phyloP scores from a whole-genome alignment of 1,140 invertebrate species.

The Colletes gigas region DNA sequence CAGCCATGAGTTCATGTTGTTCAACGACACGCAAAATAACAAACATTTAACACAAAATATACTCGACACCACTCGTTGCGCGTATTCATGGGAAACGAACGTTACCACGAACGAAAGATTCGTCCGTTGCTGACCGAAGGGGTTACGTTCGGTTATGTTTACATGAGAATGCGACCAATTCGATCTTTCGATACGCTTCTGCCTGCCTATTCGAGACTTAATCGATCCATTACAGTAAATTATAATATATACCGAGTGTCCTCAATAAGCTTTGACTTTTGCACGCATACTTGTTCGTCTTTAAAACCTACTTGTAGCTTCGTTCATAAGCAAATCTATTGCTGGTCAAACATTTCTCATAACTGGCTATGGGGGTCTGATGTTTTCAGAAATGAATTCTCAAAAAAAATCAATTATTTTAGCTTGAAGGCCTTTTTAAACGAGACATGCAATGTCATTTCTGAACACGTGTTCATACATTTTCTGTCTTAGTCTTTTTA shows the following conservation, averaged over 20 bases:
- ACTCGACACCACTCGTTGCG: background rate
- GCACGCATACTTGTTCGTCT: too few species aligned
- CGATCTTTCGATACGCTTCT: background rate
- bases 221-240: background rate
- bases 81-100: slow-evolving; percentile 6
- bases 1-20: slow-evolving; percentile 66
- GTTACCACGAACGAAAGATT: slow-evolving; percentile 19
- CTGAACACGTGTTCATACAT: too few species aligned
- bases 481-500: too few species aligned
- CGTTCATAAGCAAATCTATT: background rate
- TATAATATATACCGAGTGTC: background rate
- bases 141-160: slow-evolving; percentile 18
- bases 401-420: too few species aligned
- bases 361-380: background rate
- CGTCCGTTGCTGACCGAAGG: background rate
- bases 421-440: too few species aligned
- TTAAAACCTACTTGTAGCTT: background rate
- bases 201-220: slow-evolving; percentile 1
- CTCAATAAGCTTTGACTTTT: background rate
- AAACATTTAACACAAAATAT: background rate
- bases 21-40: background rate
- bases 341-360: background rate
- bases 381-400: background rate
- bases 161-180: slow-evolving; percentile 21
- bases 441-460: too few species aligned